Base-by-base conservation (phyloP, 2,113 vertebrate species). In the Plecotus auritus region DNA sequence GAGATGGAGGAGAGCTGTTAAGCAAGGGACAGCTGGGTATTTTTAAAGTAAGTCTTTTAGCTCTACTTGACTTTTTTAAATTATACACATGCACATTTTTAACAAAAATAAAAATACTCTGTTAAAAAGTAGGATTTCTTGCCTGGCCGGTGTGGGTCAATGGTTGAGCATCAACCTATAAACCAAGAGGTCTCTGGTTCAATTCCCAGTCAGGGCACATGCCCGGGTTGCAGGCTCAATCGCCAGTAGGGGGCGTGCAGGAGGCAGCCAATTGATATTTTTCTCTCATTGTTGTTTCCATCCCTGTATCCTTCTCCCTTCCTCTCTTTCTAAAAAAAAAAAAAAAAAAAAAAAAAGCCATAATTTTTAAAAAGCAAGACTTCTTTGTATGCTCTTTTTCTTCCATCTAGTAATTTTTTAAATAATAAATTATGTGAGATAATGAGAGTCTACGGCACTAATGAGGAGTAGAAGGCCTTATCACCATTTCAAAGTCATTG, bases 371-470 rank as follows among this genome's bases (percentile, higher is more conserved):
- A 61, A 61, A 61, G 59, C 59, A 28, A 1, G 59, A 30, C 61
- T 74, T 85, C 84, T 82, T 91, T 49, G 16, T 61, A 70, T 59
- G 35, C n/a, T 95, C 67, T 81, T 93, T 89, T 69, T 67, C 54
- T 93, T 86, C 90, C 42, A 37, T 73, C 69, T 42, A 86, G 84
- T 73, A 54, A 30, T 70, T 91, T 91, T 90, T 90, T 88, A 92
- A 87, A 80, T 90, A 94, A 90, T 80, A 94, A 88, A 90, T 92
- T 90, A 66, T 11, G 17, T 32, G 78, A 49, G 49, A 85, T 72
- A 11, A 56, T 12, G 9, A 35, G 42, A 73, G 30, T 35, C 86
- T 73, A 70, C 40, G 49, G 20, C 32, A 54, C 35, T 89, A 89
- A 93, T 76, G 92, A 95, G 20, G 49, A 35, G 47, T 78, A 20